Conservation (phyloP, 2,888 invertebrate genomes). For the Uloborus plumipes region DNA sequence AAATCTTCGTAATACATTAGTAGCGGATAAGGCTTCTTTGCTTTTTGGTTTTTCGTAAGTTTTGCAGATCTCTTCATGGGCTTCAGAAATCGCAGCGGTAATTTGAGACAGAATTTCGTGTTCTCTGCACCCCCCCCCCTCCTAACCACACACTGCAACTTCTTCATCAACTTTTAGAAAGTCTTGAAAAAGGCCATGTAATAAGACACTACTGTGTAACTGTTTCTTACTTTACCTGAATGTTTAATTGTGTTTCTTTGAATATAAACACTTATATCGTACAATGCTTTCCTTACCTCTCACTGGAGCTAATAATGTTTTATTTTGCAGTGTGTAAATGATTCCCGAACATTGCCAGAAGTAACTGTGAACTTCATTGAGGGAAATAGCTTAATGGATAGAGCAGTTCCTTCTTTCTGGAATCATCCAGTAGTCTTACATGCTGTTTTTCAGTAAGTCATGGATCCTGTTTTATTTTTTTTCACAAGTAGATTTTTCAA, state of each 20-base stretch:
- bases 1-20: too few species aligned
- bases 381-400: slow-evolving; percentile 95
- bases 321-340: slow-evolving; percentile 81
- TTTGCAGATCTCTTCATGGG: too few species aligned
- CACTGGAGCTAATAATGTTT: not conserved
- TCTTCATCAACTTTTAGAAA: too few species aligned
- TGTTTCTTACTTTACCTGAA: not conserved
- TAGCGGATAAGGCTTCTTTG: too few species aligned
- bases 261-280: not conserved
- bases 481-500: not conserved
- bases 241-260: not conserved
- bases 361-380: slow-evolving; percentile 93
- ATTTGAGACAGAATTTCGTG: too few species aligned
- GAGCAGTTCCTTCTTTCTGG: slow-evolving; percentile 88
- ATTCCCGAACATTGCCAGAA: slow-evolving; percentile 88
- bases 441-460: slow-evolving; percentile 63
- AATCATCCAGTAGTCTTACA: slow-evolving; percentile 81
- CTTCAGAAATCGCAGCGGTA: too few species aligned
- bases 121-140: too few species aligned
- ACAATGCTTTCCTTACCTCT: too few species aligned
- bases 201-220: too few species aligned
- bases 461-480: not conserved
- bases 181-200: too few species aligned
- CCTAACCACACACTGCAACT: too few species aligned
- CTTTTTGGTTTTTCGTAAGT: too few species aligned